phyloP scores from a whole-genome alignment of 2,888 invertebrate species.

The Stenodera caucasica region DNA sequence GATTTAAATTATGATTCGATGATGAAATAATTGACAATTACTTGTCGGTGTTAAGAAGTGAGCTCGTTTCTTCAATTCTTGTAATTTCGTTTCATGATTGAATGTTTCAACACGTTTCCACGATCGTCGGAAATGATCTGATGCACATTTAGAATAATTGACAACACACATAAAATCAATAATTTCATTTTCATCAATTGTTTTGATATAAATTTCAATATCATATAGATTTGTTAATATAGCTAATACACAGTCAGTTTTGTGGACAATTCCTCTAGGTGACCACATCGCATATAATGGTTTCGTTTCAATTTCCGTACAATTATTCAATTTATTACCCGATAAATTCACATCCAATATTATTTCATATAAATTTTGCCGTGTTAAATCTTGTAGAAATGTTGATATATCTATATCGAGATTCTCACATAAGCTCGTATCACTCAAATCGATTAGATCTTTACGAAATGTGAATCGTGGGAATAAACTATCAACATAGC shows the following conservation, averaged over 20 bases:
- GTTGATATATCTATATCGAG: conserved; percentile 42
- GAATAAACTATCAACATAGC: conserved; percentile 38
- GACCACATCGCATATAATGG: conserved; percentile 47
- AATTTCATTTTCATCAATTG: conserved; percentile 38
- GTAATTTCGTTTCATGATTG: conserved; percentile 30
- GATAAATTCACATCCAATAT: conserved; percentile 41
- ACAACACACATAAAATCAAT: conserved; percentile 37
- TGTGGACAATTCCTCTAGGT: conserved; percentile 40
- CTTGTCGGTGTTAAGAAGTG: conserved; percentile 41
- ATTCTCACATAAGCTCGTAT: conserved; percentile 38
- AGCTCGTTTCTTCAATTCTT: conserved; percentile 44
- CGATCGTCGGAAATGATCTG: conserved; percentile 35
- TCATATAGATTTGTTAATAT: conserved; percentile 44
- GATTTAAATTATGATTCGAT: not conserved
- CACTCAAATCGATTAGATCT: conserved; percentile 34
- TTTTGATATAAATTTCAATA: conserved; percentile 45
- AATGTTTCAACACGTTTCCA: conserved; percentile 37
- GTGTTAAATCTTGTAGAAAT: conserved; percentile 38
- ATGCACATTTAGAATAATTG: conserved; percentile 44
- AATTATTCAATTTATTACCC: conserved; percentile 34
- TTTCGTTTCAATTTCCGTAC: conserved; percentile 31
- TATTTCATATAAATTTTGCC: conserved; percentile 42
- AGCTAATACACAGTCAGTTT: conserved; percentile 41
- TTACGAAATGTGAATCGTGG: conserved; percentile 42
- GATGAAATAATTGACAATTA: conserved; percentile 28